Evolutionary conservation across 2,113 vertebrate species (phyloP).

Genomic region (Scolopax mira): DNA sequence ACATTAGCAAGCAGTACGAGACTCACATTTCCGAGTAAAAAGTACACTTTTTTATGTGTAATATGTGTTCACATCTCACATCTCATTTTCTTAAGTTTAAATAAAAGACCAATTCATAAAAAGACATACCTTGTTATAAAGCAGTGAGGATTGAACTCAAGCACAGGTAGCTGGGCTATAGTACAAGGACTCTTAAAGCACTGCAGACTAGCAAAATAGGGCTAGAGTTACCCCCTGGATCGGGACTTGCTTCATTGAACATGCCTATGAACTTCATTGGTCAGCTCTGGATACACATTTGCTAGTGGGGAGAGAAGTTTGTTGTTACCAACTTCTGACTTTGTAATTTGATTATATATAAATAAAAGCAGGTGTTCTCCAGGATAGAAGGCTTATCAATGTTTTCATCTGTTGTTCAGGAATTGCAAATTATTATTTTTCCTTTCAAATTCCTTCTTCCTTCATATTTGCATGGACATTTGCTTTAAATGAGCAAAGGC

Average conservation of each 20-base stretch:
- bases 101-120: neutral
- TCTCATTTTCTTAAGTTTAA: neutral
- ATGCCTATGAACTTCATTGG: neutral
- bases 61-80: neutral
- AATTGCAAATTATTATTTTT: neutral
- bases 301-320: neutral
- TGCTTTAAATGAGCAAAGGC: neutral
- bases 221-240: neutral
- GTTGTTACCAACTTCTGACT: neutral
- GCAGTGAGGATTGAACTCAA: neutral
- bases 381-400: neutral
- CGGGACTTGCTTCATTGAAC: fast-evolving
- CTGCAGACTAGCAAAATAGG: neutral
- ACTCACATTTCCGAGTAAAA: neutral
- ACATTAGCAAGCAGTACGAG: neutral
- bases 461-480: neutral
- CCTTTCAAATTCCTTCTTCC: neutral
- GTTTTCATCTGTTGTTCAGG: neutral
- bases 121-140: neutral
- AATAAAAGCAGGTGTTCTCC: neutral
- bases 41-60: neutral
- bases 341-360: neutral
- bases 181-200: neutral
- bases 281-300: neutral
- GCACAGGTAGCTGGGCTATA: neutral